Evolutionary conservation across 2,888 invertebrate species (phyloP).

Genomic region (Anthrax anthrax): DNA sequence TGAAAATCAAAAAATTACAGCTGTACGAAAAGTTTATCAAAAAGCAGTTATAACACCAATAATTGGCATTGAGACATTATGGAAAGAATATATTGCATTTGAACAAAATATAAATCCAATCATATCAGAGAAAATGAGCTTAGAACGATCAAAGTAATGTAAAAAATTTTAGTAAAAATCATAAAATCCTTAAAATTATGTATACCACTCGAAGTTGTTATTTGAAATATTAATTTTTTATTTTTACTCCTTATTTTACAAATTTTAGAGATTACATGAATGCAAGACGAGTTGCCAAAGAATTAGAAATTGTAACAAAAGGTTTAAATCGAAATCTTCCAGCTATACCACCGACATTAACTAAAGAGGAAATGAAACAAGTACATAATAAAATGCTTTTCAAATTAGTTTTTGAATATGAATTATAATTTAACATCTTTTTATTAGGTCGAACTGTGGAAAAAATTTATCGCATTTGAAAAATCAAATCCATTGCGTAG

Average conservation of each 20-base stretch:
- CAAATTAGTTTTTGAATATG: not conserved
- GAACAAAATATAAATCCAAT: constrained; percentile 75
- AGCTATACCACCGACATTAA: constrained; percentile 87
- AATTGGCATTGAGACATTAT: constrained; percentile 88
- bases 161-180: not conserved
- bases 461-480: constrained; percentile 97
- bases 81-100: constrained; percentile 96
- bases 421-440: constrained; percentile 5
- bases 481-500: constrained; percentile 90
- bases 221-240: not conserved
- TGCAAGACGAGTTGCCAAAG: constrained; percentile 88
- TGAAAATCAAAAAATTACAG: constrained; percentile 98
- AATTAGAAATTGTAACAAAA: constrained; percentile 85
- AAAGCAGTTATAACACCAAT: constrained; percentile 92
- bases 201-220: too few relatives aligned
- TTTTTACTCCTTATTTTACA: not conserved
- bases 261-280: constrained; percentile 86
- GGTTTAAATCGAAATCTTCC: constrained; percentile 92
- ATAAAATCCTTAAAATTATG: not conserved
- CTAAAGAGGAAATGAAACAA: constrained; percentile 84
- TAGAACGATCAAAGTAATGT: constrained; percentile 59
- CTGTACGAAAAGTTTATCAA: constrained; percentile 94
- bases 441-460: constrained; percentile 86
- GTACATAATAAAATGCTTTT: constrained; percentile 32
- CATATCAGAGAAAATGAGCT: constrained; percentile 92